Evolutionary conservation across 2,888 invertebrate species (phyloP).

Genomic region (Trilocha varians): DNA sequence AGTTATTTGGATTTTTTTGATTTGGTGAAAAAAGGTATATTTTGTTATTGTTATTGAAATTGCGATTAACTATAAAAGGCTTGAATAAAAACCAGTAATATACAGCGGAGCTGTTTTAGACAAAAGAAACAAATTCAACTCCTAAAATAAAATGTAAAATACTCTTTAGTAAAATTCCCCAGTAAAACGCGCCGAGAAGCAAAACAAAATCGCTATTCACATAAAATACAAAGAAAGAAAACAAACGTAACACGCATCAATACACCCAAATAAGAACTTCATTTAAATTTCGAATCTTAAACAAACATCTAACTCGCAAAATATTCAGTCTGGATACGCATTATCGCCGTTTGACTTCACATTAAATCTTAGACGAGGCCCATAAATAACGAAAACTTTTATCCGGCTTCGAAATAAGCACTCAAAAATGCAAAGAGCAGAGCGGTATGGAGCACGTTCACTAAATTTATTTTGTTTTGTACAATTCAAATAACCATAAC

Average conservation of each 20-base stretch:
- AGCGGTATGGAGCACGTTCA: constrained; percentile 70
- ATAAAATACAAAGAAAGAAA: background rate
- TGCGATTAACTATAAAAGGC: too few relatives aligned
- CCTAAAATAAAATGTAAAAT: too few relatives aligned
- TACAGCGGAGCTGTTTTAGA: too few relatives aligned
- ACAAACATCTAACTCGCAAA: constrained; percentile 33
- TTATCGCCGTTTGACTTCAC: constrained; percentile 72
- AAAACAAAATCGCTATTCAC: background rate
- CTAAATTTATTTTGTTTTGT: constrained; percentile 73
- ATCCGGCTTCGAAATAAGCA: constrained; percentile 71
- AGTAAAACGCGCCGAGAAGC: background rate
- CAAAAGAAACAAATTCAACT: too few relatives aligned
- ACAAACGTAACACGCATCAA: background rate
- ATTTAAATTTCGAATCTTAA: constrained; percentile 11
- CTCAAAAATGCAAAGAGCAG: constrained; percentile 74
- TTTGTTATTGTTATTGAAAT: too few relatives aligned
- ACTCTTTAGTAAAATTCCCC: background rate
- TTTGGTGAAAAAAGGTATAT: too few relatives aligned
- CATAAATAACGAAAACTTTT: constrained; percentile 73
- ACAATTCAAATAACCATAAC: constrained; percentile 74
- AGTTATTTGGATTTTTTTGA: too few relatives aligned
- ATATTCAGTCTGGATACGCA: constrained; percentile 58
- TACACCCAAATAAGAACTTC: constrained; percentile 12
- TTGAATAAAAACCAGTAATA: too few relatives aligned
- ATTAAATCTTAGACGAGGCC: constrained; percentile 67